These are phyloP conservation scores for Lissocephala sabroskyi DNA, from an alignment of 2,888 invertebrate genomes.

Conservation along the genomic window DNA sequence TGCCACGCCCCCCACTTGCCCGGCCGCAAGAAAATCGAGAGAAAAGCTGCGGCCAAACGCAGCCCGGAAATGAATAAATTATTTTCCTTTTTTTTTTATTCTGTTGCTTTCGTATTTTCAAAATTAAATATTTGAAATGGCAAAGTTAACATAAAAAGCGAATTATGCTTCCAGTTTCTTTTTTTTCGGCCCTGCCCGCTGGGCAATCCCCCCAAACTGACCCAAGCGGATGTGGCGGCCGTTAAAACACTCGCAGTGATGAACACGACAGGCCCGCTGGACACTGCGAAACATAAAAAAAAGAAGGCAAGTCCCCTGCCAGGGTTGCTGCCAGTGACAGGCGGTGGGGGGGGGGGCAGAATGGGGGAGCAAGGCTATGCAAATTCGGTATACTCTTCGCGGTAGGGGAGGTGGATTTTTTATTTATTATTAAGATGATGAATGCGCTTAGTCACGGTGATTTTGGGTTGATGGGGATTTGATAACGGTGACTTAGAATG, in stretches of 20 bases:
- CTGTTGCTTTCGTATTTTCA: constrained; percentile 16
- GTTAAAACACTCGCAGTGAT: constrained; percentile 63
- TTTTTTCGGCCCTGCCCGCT: not conserved
- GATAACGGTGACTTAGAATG: no score
- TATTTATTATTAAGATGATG: no score
- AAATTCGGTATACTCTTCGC: no score
- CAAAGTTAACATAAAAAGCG: constrained; percentile 58
- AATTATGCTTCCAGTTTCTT: constrained; percentile 48
- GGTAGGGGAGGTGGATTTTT: no score
- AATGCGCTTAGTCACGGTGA: no score
- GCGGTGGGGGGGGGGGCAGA: no score
- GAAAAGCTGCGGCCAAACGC: no score
- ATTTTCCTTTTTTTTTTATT: constrained; percentile 23
- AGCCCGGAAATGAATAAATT: constrained; percentile 64
- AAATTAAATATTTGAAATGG: constrained; percentile 47
- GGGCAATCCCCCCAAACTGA: constrained; percentile 15
- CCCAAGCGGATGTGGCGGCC: constrained; percentile 7
- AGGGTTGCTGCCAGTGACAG: no score
- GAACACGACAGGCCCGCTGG: no score
- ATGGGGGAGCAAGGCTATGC: no score
- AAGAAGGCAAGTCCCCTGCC: constrained; percentile 8
- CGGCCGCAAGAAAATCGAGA: constrained; percentile 7
- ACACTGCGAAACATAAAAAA: constrained; percentile 51
- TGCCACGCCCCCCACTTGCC: no score
- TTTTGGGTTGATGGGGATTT: no score